Evolutionary conservation across 2,797 vertebrate genomes (phyloP), one percentile per base, ranked within the genome.

Genomic region (Enteromius afrohamiltoni): DNA sequence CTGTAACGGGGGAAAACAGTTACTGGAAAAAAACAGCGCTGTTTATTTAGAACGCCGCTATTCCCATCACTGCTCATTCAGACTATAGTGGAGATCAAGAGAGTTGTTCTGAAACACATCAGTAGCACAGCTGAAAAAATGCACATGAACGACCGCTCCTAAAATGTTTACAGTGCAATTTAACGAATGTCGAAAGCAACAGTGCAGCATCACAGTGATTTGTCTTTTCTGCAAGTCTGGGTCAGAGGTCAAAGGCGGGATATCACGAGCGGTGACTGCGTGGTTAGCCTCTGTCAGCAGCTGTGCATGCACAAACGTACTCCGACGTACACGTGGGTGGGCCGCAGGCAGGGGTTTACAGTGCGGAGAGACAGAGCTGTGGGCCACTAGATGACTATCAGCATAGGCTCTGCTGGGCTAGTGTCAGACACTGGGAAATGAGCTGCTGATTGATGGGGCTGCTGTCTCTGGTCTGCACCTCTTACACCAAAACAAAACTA

Each of bases 331-430:
- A 85, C 65, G 91, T 95, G 93, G 93, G 93, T 94, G 94, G 94
- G 92, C 93, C 88, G 88, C 83, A 91, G 89, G 89, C 91, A 92
- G 92, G 88, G 90, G 93, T 93, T 94, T 93, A 94, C 91, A 93
- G 91, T 94, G 93, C 14, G 93, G 91, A 11, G n/a, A 93, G 93
- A 94, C 92, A 92, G 90, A 93, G 91, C 89, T 73, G 90, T 81
- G 88, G 93, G 92, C 93, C 91, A 92, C 92, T 92, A 93, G 93
- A 94, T 93, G 91, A 90, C 93, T 91, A 93, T 95, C 93, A 93
- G 89, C 90, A 90, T 71, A 70, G 67, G 62, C 55, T 78, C 26
- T 71, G 45, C 51, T 55, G 80, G 65, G 26, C 19, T 68, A 31
- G 47, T 4, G 21, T 82, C 47, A 82, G 49, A 70, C 83, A 71